Evolutionary conservation across 2,888 invertebrate species (phyloP), one percentile per base, ranked within the genome.

Genomic region (Lottia gigantea): DNA sequence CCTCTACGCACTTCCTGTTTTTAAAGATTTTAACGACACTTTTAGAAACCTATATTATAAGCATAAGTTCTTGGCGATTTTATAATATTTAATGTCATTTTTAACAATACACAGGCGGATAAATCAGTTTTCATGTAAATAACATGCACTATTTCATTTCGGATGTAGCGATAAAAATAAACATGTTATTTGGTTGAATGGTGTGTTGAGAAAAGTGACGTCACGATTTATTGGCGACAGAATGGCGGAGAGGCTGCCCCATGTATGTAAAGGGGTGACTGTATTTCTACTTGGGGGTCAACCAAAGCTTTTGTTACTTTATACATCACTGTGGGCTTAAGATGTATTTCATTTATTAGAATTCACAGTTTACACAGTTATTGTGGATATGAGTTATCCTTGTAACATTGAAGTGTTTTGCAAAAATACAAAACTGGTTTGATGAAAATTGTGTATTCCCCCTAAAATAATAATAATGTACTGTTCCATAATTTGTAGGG

Each of bases 161-260:
- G 70, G 46, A 68, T 31, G 45, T 26, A 67, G 31, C 64, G 47
- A 31, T 49, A 26, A 23, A 25, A 61, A 26, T 15, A 80, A 80
- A 78, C 80, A 79, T 81, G 83, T 77, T 73, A 76, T 81, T 78
- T 78, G 80, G 82, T 76, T 76, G 75, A 75, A 81, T 79, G 75
- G 74, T 73, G 82, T 74, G 80, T 81, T 73, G 69, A 73, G 74
- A 71, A 66, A 66, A 61, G 75, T 85, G 83, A 85, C 82, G 83
- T 83, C 83, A 84, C 77, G 74, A 74, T 67, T 68, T 70, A 76
- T 71, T 80, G 84, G 85, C 84, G 85, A 85, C 85, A 80, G 77
- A 68, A 71, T 76, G 84, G 82, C 84, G 82, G 80, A 76, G 25
- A 46, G 67, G 31, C 26, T 71, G 70, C 69, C 62, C 71, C 71